Evolutionary conservation across 1,140 invertebrate genomes (phyloP).

Genomic region (Conus betulinus): DNA sequence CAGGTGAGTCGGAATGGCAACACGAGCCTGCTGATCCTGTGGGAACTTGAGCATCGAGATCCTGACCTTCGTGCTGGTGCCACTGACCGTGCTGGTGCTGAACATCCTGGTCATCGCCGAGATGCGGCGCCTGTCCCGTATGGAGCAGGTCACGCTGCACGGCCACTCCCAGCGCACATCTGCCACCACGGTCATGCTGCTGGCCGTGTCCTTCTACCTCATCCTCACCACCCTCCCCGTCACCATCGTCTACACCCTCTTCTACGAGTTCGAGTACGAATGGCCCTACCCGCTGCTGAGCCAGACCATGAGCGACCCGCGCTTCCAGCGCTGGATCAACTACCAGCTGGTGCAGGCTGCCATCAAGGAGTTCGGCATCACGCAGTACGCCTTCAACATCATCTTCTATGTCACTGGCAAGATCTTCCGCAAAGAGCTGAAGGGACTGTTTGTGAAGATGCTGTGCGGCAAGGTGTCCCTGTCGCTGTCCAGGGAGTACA

Average conservation of each 20-base stretch:
- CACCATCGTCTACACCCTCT: slow-evolving; percentile 64
- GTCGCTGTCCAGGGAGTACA: slow-evolving; percentile 56
- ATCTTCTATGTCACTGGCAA: slow-evolving; percentile 74
- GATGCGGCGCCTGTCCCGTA: slow-evolving; percentile 63
- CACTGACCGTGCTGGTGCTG: slow-evolving; percentile 66
- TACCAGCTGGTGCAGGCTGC: slow-evolving; percentile 62
- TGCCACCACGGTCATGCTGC: slow-evolving; percentile 72
- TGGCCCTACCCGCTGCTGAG: not conserved
- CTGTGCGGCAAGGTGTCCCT: slow-evolving; percentile 48
- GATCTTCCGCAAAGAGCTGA: slow-evolving; percentile 70
- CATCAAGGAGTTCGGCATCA: slow-evolving; percentile 71
- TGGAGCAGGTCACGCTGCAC: slow-evolving; percentile 56
- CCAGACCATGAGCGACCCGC: slow-evolving; percentile 37
- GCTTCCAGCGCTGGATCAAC: slow-evolving; percentile 55
- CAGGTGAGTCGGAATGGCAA: slow-evolving; percentile 50
- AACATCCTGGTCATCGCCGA: slow-evolving; percentile 73
- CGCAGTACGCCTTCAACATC: slow-evolving; percentile 74
- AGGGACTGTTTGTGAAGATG: slow-evolving; percentile 52
- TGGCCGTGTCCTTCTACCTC: slow-evolving; percentile 73
- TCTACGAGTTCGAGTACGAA: slow-evolving; percentile 45
- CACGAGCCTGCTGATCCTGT: slow-evolving; percentile 62
- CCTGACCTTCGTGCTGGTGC: slow-evolving; percentile 68
- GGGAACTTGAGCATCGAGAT: slow-evolving; percentile 68
- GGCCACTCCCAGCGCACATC: slow-evolving; percentile 53
- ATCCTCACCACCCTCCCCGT: slow-evolving; percentile 73